These are phyloP conservation scores for Perizoma affinitatum DNA, from an alignment of 2,888 invertebrate genomes.

Conservation along the genomic window DNA sequence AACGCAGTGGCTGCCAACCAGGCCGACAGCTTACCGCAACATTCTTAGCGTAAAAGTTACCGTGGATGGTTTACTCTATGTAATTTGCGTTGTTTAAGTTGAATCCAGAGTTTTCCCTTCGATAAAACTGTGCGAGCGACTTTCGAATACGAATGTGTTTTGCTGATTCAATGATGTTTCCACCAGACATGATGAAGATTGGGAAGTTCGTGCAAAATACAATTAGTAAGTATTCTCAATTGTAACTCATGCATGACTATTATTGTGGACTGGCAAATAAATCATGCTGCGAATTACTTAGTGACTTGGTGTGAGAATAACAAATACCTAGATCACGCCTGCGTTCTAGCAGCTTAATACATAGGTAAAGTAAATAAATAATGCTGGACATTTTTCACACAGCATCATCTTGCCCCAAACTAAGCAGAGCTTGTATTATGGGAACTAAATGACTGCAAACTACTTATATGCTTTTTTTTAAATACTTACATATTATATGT, in stretches of 20 bases:
- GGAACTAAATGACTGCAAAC: no score
- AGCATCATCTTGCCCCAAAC: no score
- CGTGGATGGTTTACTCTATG: conserved; percentile 83
- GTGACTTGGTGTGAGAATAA: conserved; percentile 3
- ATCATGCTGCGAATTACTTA: conserved; percentile 12
- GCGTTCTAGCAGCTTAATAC: no score
- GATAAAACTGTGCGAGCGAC: conserved; percentile 69
- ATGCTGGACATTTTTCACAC: no score
- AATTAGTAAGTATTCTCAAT: conserved; percentile 63
- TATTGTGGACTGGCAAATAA: conserved; percentile 13
- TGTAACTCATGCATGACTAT: conserved; percentile 20
- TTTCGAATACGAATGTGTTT: conserved; percentile 65
- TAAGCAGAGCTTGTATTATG: no score
- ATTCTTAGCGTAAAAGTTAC: conserved; percentile 84
- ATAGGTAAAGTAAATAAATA: no score
- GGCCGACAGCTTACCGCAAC: conserved; percentile 78
- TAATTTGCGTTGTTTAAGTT: conserved; percentile 79
- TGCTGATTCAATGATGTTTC: conserved; percentile 56
- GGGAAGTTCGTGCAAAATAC: conserved; percentile 62
- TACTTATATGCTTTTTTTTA: no score
- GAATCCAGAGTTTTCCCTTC: conserved; percentile 61
- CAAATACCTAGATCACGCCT: neutral
- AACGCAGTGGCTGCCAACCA: conserved; percentile 24
- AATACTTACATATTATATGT: no score
- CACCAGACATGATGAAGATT: conserved; percentile 56